Percentiles rank a stretch among this genome's conserved stretches.
These are phyloP conservation scores for Amphimallon solstitiale DNA, from an alignment of 2,888 invertebrate species.

Conservation along the genomic window DNA sequence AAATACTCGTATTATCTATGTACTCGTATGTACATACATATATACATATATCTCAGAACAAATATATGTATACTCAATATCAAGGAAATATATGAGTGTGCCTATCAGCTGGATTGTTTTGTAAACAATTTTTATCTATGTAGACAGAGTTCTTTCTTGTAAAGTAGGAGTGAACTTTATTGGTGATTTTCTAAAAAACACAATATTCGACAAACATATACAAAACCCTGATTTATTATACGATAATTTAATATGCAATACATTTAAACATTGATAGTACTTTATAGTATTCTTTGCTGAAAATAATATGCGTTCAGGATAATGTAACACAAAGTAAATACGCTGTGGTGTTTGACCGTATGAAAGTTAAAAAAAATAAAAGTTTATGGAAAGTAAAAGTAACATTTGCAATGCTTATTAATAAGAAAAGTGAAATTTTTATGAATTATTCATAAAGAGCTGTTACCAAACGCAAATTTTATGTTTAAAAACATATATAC, in stretches of 20 bases:
- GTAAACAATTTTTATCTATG: slow-evolving; percentile 26
- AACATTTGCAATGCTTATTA: neutral
- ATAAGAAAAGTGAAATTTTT: slow-evolving; percentile 8
- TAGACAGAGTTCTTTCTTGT: slow-evolving; percentile 3
- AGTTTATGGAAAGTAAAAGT: slow-evolving; percentile 2
- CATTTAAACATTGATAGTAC: too few relatives aligned
- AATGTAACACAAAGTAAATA: too few relatives aligned
- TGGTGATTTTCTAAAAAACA: too few relatives aligned
- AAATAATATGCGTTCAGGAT: too few relatives aligned
- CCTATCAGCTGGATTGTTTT: slow-evolving; percentile 29
- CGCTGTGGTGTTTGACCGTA: too few relatives aligned
- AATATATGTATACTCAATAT: slow-evolving; percentile 23
- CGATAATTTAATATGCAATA: too few relatives aligned
- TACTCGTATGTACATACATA: too few relatives aligned
- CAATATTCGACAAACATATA: too few relatives aligned
- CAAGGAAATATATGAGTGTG: slow-evolving; percentile 13
- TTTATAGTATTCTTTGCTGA: too few relatives aligned
- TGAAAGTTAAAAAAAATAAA: too few relatives aligned
- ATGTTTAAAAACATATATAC: neutral
- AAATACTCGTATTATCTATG: slow-evolving; percentile 21
- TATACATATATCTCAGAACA: slow-evolving; percentile 6
- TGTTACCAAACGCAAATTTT: neutral
- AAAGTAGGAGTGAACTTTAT: neutral
- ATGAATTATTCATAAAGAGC: neutral
- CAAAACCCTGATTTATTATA: too few relatives aligned